Evolutionary conservation across 2,888 invertebrate species (phyloP).

Genomic region (Nemotelus pantherinus): DNA sequence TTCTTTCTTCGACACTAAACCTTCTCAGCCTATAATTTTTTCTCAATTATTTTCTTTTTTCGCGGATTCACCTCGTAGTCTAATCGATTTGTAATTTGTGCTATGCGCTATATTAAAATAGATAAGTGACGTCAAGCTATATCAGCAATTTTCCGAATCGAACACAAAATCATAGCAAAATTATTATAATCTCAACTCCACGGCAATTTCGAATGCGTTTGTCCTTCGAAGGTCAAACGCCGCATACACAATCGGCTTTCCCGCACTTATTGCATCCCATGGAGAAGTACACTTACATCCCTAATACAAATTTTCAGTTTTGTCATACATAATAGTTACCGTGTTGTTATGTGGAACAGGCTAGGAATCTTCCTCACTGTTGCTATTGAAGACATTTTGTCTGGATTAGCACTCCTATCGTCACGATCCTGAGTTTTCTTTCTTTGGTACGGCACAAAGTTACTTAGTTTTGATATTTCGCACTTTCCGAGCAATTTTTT

Average conservation of each 20-base stretch:
- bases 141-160: no score
- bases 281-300: neutral
- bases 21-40: no score
- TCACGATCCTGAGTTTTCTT: neutral
- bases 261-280: neutral
- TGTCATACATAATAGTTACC: constrained; percentile 29
- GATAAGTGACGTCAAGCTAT: no score
- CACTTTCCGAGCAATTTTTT: no score
- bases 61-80: no score
- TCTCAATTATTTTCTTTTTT: no score
- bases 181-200: no score
- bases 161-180: no score
- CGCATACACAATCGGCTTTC: neutral
- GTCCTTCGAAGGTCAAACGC: constrained; percentile 37
- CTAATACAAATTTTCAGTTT: neutral
- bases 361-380: constrained; percentile 33
- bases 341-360: constrained; percentile 6
- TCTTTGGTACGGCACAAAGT: neutral
- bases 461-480: no score
- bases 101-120: no score
- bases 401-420: neutral
- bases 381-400: constrained; percentile 29
- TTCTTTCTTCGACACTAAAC: no score
- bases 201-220: neutral
- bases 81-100: no score